Percentiles rank a stretch among this genome's conserved stretches.
These are phyloP conservation scores for Bombylius discolor DNA, from an alignment of 2,888 invertebrate genomes.

Conservation along the genomic window DNA sequence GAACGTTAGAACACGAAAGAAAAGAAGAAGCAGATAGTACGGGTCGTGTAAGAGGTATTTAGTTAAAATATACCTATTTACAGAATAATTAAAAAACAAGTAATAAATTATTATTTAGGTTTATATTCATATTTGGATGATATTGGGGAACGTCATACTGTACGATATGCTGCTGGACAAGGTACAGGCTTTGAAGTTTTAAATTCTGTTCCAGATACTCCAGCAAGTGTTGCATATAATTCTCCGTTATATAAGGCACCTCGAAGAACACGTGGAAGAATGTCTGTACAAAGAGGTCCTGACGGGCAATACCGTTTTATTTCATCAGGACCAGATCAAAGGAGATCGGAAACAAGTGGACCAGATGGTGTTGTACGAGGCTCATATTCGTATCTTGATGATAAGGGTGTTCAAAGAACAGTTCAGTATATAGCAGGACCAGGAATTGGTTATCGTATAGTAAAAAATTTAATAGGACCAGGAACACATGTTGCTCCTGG, in stretches of 20 bases:
- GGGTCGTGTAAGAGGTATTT: slow-evolving; percentile 46
- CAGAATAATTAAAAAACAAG: not conserved
- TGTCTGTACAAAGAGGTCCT: slow-evolving; percentile 56
- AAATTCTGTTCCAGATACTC: slow-evolving; percentile 52
- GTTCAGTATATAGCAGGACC: slow-evolving; percentile 71
- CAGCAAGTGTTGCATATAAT: slow-evolving; percentile 48
- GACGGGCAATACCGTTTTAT: slow-evolving; percentile 66
- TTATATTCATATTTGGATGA: slow-evolving; percentile 62
- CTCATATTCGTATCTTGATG: slow-evolving; percentile 64
- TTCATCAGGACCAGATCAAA: slow-evolving; percentile 62
- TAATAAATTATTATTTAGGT: slow-evolving; percentile 31
- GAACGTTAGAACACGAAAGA: slow-evolving; percentile 53
- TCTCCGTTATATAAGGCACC: slow-evolving; percentile 50
- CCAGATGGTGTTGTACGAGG: slow-evolving; percentile 59
- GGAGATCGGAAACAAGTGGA: slow-evolving; percentile 60
- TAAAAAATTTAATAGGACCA: slow-evolving; percentile 55
- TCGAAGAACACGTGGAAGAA: slow-evolving; percentile 52
- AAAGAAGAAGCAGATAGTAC: slow-evolving; percentile 51
- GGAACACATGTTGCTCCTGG: slow-evolving; percentile 30
- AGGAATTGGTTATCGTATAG: slow-evolving; percentile 59
- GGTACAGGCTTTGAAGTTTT: slow-evolving; percentile 65
- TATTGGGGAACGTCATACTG: slow-evolving; percentile 60
- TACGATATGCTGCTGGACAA: slow-evolving; percentile 61
- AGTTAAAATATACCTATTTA: not conserved
- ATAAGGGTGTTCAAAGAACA: slow-evolving; percentile 62